Base-by-base conservation (phyloP, 2,797 vertebrate genomes). In the Enteromius treurensis region DNA sequence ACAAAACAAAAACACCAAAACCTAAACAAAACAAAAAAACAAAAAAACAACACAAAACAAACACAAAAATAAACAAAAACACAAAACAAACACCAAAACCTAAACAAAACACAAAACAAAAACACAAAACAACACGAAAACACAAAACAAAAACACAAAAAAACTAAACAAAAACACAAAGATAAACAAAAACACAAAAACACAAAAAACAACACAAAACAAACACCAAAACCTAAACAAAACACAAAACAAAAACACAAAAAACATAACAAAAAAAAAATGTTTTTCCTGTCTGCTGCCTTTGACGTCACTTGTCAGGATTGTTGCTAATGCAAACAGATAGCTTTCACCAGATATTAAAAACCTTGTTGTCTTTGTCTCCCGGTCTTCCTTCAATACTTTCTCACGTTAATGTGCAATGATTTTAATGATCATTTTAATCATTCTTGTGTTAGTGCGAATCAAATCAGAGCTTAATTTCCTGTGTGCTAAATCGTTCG, bases 391-490 rank as follows among this genome's bases (percentile, higher is more conserved):
- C 37, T n/a, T 64, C 21, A 53, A 78, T 19, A 26, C 55, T 64
- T 81, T 78, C 64, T 76, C 51, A 60, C 5, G 19, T 83, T 87
- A 78, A 88, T 77, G 79, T 74, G 65, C 51, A 77, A 77, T 51
- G 45, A 77, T 77, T 77, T 83, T 68, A 60, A 53, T 60, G 37
- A 77, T 70, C 3, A 37, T 34, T 78, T 83, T 49, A 55, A 78
- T 79, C 2, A 64, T 71, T 62, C 21, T 77, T 8, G 40, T 71
- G 14, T 70, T 45, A 47, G 65, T 34, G 51, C 9, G 1, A 76
- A 55, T 76, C 34, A 67, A 70, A 81, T 81, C 71, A 69, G 60
- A 58, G 29, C 47, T 51, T 73, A 1, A 49, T 80, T 77, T 69
- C 29, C 79, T 23, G 19, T 15, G 40, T 11, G 14, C 53, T 81